Evolutionary conservation across 2,797 vertebrate genomes (phyloP).

Genomic region (Gadopsis bispinosus): DNA sequence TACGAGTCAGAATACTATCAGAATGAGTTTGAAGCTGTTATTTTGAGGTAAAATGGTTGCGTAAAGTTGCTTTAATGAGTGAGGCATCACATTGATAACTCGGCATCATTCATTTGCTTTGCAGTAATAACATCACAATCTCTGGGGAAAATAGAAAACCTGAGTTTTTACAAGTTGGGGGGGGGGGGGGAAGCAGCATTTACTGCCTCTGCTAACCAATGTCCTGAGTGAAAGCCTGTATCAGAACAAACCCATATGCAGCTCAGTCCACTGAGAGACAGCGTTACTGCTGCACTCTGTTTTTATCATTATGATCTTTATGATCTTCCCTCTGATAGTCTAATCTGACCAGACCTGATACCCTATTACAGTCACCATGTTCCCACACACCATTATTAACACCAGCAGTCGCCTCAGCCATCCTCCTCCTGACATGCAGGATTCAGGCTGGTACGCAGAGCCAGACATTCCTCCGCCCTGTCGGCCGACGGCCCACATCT

Average conservation of each 20-base stretch:
- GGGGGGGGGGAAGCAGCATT: neutral
- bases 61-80: neutral
- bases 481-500: slow-evolving; percentile 26
- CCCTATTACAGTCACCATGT: slow-evolving; percentile 25
- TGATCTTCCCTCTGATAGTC: neutral
- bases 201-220: neutral
- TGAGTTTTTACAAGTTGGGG: neutral
- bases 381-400: slow-evolving; percentile 25
- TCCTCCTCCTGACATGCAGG: slow-evolving; percentile 39
- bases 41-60: too few species aligned
- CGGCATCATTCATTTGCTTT: too few species aligned
- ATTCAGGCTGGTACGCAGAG: slow-evolving; percentile 48
- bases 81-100: neutral
- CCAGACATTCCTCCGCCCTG: slow-evolving; percentile 64
- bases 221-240: neutral
- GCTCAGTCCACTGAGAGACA: neutral
- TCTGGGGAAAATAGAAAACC: too few species aligned
- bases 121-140: neutral
- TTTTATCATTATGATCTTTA: neutral
- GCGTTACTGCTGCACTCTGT: neutral
- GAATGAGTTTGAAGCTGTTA: too few species aligned
- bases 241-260: neutral
- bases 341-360: slow-evolving; percentile 1
- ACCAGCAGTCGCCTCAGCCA: slow-evolving; percentile 13
- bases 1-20: too few species aligned